phyloP scores from a whole-genome alignment of 2,888 invertebrate genomes.

The Acanthosoma haemorrhoidale region DNA sequence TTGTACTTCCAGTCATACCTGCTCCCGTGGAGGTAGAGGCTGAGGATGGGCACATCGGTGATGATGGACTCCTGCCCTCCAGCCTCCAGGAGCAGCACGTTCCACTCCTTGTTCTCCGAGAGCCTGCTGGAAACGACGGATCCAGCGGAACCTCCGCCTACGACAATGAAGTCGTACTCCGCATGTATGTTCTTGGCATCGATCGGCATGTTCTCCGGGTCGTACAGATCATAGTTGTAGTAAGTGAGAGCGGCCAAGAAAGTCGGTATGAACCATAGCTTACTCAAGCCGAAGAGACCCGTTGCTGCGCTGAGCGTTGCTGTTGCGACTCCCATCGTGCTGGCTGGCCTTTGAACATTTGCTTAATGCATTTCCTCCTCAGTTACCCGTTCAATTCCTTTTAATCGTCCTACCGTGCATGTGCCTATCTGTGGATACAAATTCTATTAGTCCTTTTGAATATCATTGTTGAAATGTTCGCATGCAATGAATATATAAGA shows the following conservation, averaged over 20 bases:
- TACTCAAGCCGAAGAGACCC: constrained; percentile 64
- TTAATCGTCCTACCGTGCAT: too few relatives aligned
- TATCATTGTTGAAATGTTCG: too few relatives aligned
- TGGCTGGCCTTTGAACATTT: background rate
- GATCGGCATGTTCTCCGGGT: constrained; percentile 75
- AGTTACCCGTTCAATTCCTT: too few relatives aligned
- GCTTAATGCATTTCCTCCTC: background rate
- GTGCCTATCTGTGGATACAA: too few relatives aligned
- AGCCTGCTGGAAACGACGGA: constrained; percentile 76
- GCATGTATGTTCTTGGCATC: constrained; percentile 56
- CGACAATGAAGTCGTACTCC: constrained; percentile 75
- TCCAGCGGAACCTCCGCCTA: constrained; percentile 82
- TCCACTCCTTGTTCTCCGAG: constrained; percentile 72
- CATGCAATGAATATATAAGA: too few relatives aligned
- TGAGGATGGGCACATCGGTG: constrained; percentile 79
- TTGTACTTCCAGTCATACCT: constrained; percentile 85
- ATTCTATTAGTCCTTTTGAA: too few relatives aligned
- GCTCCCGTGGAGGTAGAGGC: constrained; percentile 81
- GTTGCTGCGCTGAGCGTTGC: constrained; percentile 67
- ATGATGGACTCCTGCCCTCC: constrained; percentile 84
- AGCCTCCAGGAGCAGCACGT: constrained; percentile 72
- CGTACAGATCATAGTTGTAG: constrained; percentile 77
- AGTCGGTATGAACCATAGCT: constrained; percentile 64
- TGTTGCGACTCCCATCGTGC: constrained; percentile 43
- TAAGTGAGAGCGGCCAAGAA: constrained; percentile 71